Evolutionary conservation across 1,140 invertebrate genomes (phyloP).

Genomic region (Bradynema listronoti): DNA sequence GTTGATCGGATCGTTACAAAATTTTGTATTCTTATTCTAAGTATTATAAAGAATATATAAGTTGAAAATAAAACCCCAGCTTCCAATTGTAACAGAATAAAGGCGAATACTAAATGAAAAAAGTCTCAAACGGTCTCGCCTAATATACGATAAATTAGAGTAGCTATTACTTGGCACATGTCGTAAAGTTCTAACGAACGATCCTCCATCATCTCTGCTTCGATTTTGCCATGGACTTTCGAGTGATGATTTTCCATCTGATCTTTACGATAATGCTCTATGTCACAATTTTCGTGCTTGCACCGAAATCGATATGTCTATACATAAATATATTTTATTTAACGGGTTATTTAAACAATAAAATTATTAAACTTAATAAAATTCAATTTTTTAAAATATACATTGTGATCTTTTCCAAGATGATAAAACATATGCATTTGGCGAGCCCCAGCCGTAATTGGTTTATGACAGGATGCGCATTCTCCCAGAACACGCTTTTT

Average conservation of each 20-base stretch:
- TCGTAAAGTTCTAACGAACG: conserved; percentile 33
- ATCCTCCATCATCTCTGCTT: conserved; percentile 54
- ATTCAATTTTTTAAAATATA: conserved; percentile 27
- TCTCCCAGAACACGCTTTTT: conserved; percentile 54
- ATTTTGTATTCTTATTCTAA: too few species aligned
- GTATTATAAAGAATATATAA: too few species aligned
- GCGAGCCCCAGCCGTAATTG: conserved; percentile 53
- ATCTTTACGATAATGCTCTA: conserved; percentile 57
- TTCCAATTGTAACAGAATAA: too few species aligned
- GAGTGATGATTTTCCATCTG: conserved; percentile 56
- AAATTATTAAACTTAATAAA: conserved; percentile 7
- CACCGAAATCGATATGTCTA: conserved; percentile 55
- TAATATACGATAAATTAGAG: too few species aligned
- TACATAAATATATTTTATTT: conserved; percentile 16
- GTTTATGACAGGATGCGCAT: conserved; percentile 50
- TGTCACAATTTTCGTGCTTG: conserved; percentile 41
- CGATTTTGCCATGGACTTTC: conserved; percentile 50
- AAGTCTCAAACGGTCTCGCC: too few species aligned
- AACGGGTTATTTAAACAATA: background rate
- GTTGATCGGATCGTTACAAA: too few species aligned
- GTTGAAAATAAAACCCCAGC: too few species aligned
- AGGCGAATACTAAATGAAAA: too few species aligned
- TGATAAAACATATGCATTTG: conserved; percentile 58
- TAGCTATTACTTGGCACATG: conserved; percentile 9
- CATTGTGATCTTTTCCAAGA: conserved; percentile 51